Base-by-base conservation (phyloP, 2,888 invertebrate species). In the Diloba caeruleocephala region DNA sequence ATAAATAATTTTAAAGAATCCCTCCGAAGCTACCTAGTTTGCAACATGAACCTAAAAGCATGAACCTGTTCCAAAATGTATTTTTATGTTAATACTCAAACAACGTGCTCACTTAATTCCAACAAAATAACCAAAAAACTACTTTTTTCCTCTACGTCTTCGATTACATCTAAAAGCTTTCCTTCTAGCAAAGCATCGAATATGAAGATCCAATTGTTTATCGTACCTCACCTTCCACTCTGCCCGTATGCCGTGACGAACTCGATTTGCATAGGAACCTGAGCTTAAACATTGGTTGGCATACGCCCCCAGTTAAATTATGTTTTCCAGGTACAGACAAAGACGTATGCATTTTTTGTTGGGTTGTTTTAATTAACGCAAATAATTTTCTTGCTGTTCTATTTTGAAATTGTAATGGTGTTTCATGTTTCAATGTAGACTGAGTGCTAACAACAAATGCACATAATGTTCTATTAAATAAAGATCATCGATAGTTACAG, bases 221-320 rank as follows among this genome's bases (percentile, higher is more conserved):
- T 52, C 52, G 49, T 56, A 57, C 53, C 60, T 65, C 39, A 49
- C 21, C 52, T 61, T 29, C 31, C 46, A 23, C 12, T 29, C 6
- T 39, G 59, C 39, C 34, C 54, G 71, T 65, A 71, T 74, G 71
- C 74, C 82, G 78, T 83, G 79, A 80, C 80, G 82, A 81, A 83
- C 79, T 71, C 77, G 74, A 85, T 85, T 86, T 85, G 83, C 84
- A 82, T 85, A 82, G 72, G 80, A 79, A 85, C 84, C 81, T 76
- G 70, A 78, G 75, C 67, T 79, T 76, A 76, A 79, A 78, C 80
- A 78, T 78, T 75, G 76, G 72, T 78, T 77, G 66, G 63, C 65
- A 63, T 73, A 73, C 76, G 75, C 79, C 74, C 65, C 69, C 60
- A 53, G 56, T 70, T 76, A 74, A 75, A 67, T 78, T 73, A 76